phyloP scores from a whole-genome alignment of 2,797 vertebrate species.

The Xyrichtys novacula region DNA sequence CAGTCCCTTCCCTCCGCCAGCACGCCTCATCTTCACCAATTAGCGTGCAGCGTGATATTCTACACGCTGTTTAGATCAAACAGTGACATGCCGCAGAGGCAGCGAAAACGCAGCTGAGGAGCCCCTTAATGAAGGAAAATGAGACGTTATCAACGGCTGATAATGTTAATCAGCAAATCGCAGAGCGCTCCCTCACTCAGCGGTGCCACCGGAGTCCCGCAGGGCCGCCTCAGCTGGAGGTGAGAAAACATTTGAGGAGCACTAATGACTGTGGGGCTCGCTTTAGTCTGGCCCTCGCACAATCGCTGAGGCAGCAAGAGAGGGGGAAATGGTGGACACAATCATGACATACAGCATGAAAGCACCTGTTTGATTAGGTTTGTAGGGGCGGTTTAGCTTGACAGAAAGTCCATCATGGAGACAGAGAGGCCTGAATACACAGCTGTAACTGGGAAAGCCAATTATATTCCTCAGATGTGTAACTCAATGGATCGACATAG shows the following conservation, averaged over 20 bases:
- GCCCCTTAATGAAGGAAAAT: slow-evolving; percentile 77
- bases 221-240: slow-evolving; percentile 63
- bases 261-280: slow-evolving; percentile 59
- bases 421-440: slow-evolving; percentile 10
- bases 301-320: slow-evolving; percentile 35
- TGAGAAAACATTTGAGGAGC: slow-evolving; percentile 65
- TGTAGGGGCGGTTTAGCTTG: slow-evolving; percentile 29
- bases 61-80: slow-evolving; percentile 77
- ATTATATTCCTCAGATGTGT: slow-evolving; percentile 37
- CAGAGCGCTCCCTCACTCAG: slow-evolving; percentile 42
- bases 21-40: slow-evolving; percentile 77
- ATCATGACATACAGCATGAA: slow-evolving; percentile 29
- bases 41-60: slow-evolving; percentile 67
- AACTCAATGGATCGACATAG: slow-evolving; percentile 32
- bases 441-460: slow-evolving; percentile 31
- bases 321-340: slow-evolving; percentile 17
- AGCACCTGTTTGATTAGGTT: slow-evolving; percentile 46
- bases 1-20: slow-evolving; percentile 60
- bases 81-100: slow-evolving; percentile 56
- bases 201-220: slow-evolving; percentile 50
- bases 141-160: slow-evolving; percentile 74
- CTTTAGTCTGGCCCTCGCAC: slow-evolving; percentile 14
- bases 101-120: slow-evolving; percentile 68
- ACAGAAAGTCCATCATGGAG: slow-evolving; percentile 50
- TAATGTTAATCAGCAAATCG: slow-evolving; percentile 72